Conservation (phyloP, 2,113 vertebrate genomes). For the Sphaerodactylus townsendi region DNA sequence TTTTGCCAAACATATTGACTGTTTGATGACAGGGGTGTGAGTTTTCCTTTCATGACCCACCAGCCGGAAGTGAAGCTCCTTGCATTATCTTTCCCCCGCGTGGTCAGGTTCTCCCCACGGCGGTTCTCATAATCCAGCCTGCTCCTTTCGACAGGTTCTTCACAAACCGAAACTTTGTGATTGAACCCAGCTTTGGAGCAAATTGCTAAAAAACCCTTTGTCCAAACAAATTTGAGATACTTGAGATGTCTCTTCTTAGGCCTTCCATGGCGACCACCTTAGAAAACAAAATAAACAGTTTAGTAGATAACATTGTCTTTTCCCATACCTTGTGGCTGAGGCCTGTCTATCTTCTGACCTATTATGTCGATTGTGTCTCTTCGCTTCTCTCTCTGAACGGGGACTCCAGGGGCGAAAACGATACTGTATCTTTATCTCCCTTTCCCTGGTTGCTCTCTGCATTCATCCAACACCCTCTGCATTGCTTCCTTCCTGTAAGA, state of each 20-base stretch:
- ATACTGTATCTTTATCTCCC: slow-evolving; percentile 52
- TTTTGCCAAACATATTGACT: not conserved
- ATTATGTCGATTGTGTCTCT: slow-evolving; percentile 2
- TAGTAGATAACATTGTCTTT: slow-evolving; percentile 26
- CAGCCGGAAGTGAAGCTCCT: not conserved
- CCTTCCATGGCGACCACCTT: not conserved
- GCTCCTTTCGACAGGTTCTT: not conserved
- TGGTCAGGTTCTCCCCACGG: not conserved
- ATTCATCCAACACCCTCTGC: slow-evolving; percentile 21
- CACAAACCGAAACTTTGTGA: not conserved
- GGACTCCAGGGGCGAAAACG: slow-evolving; percentile 38
- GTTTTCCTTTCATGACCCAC: not conserved
- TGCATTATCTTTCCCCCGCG: not conserved
- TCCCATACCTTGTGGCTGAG: not conserved
- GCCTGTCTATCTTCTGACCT: not conserved
- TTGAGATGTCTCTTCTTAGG: not conserved
- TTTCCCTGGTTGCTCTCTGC: slow-evolving; percentile 42
- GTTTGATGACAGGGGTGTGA: not conserved
- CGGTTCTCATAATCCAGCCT: not conserved
- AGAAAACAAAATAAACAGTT: slow-evolving; percentile 3
- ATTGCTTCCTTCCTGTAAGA: slow-evolving; percentile 47
- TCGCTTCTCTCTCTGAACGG: slow-evolving; percentile 6
- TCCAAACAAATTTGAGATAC: not conserved
- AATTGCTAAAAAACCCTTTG: not conserved
- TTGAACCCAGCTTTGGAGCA: not conserved